Base-by-base conservation (phyloP, 1,140 invertebrate species). In the Goniozus legneri region DNA sequence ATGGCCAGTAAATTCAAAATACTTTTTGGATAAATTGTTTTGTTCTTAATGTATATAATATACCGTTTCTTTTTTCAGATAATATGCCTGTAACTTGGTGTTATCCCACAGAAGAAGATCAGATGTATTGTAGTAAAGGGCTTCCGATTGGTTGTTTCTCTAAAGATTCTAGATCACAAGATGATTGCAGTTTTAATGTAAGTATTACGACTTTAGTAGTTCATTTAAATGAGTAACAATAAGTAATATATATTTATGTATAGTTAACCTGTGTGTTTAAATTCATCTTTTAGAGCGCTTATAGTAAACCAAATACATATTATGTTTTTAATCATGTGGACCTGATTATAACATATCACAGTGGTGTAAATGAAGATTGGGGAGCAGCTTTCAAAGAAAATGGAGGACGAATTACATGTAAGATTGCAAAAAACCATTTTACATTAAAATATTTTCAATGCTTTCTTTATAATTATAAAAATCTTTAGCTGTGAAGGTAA, bases 11-110 rank as follows among this genome's bases (percentile, higher is more conserved):
- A n/a, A n/a, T n/a, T n/a, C n/a, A n/a, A n/a, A n/a, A n/a, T n/a
- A n/a, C n/a, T n/a, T n/a, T n/a, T n/a, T n/a, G n/a, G n/a, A n/a
- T n/a, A n/a, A n/a, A n/a, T n/a, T n/a, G n/a, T n/a, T n/a, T n/a
- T n/a, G n/a, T n/a, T n/a, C n/a, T 40, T 34, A 47, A 22, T 21
- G 40, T 34, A 19, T 41, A n/a, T n/a, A n/a, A n/a, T n/a, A n/a
- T n/a, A n/a, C n/a, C n/a, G n/a, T 44, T 27, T 40, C 50, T 47
- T 55, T 53, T 65, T 54, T 19, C 47, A 80, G 89, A 99, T 76
- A 99, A 99, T 66, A 97, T 99, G 95, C 97, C 95, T 22, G 88
- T 92, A 2, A 92, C 89, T 0, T 98, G 92, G 89, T 99, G 96
- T 73, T 98, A 96, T 71, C 74, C 82, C 46, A 78, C 86, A 15